Conservation (phyloP, 2,113 vertebrate species). For the Lagopus leucura region DNA sequence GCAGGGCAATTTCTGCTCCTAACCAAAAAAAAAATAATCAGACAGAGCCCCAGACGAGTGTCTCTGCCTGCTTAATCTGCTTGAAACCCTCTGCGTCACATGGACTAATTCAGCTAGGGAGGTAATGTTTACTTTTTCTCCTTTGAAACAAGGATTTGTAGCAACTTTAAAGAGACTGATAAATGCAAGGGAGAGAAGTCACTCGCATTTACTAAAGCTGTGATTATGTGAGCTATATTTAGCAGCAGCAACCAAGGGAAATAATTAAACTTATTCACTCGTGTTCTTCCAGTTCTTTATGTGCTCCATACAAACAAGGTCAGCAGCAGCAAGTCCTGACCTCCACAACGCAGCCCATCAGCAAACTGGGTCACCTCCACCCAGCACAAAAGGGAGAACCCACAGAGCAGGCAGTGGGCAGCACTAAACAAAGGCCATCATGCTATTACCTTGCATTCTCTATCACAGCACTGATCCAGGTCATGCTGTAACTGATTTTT, state of each 20-base stretch:
- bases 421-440: slow-evolving; percentile 21
- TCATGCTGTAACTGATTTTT: background rate
- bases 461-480: background rate
- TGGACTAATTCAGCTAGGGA: slow-evolving; percentile 70
- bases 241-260: background rate
- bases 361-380: slow-evolving; percentile 15
- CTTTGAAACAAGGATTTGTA: background rate
- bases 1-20: slow-evolving; percentile 67
- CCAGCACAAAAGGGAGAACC: slow-evolving; percentile 45
- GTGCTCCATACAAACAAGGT: slow-evolving; percentile 4
- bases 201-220: background rate
- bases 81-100: slow-evolving; percentile 78
- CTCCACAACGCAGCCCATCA: slow-evolving; percentile 25
- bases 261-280: background rate
- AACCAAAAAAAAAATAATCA: slow-evolving; percentile 42
- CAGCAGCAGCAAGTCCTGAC: slow-evolving; percentile 35
- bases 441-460: background rate
- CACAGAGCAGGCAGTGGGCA: background rate
- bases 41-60: slow-evolving; percentile 74
- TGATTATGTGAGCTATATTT: background rate
- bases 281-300: background rate
- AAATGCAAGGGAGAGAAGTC: background rate
- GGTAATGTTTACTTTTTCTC: slow-evolving; percentile 39
- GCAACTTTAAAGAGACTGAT: background rate
- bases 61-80: slow-evolving; percentile 84